Percentiles rank a stretch among this genome's conserved stretches.
These are phyloP conservation scores for Phorcus lineatus DNA, from an alignment of 2,888 invertebrate genomes.

Conservation along the genomic window DNA sequence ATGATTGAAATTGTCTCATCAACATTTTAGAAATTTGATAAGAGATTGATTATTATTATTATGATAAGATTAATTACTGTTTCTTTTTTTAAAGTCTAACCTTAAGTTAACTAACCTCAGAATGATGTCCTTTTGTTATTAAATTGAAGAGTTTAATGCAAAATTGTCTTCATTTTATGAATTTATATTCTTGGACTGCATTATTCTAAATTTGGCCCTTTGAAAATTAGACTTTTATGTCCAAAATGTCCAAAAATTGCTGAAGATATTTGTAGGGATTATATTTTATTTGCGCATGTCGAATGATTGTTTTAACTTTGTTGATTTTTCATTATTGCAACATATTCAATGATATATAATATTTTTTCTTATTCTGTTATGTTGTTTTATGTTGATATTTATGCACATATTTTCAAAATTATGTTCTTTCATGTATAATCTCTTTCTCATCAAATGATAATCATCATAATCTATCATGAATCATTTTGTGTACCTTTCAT, in stretches of 20 bases:
- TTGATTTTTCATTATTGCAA: neutral
- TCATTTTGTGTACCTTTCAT: no score
- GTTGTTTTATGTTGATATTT: neutral
- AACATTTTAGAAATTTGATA: no score
- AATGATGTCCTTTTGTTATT: neutral
- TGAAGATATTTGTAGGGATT: no score
- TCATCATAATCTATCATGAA: no score
- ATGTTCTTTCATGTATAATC: neutral
- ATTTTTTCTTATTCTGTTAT: neutral
- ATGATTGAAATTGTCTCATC: no score
- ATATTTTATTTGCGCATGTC: no score
- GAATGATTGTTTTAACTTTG: no score
- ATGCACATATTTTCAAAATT: neutral
- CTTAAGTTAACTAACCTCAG: no score
- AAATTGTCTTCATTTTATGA: neutral
- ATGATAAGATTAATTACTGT: no score
- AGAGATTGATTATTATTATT: no score
- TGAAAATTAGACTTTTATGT: neutral
- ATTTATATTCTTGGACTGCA: neutral
- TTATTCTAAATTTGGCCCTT: neutral
- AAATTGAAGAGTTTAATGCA: neutral
- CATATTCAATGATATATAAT: neutral
- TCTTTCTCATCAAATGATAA: no score
- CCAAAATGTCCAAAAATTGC: neutral
- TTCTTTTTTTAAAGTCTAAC: no score